Conservation (phyloP, 2,888 invertebrate species). For the Axea sp. region DNA sequence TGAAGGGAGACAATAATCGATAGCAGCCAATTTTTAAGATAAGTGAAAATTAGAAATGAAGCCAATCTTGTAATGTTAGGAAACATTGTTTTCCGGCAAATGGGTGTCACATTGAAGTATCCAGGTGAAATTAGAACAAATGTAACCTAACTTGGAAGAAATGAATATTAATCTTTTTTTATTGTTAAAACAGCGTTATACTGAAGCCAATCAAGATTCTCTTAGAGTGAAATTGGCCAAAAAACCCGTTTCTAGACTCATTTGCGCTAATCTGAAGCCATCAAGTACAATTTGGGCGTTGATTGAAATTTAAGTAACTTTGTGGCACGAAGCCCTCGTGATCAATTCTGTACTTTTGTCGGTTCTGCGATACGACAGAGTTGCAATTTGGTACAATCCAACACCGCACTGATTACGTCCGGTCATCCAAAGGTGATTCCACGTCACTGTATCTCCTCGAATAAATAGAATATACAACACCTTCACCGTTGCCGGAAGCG, state of each 20-base stretch:
- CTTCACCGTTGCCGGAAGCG: conserved; percentile 24
- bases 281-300: conserved; percentile 59
- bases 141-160: too few relatives aligned
- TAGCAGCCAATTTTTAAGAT: conserved; percentile 54
- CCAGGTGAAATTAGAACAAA: conserved; percentile 14
- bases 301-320: conserved; percentile 62
- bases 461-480: conserved; percentile 40
- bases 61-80: conserved; percentile 32
- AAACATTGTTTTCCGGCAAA: conserved; percentile 37
- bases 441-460: conserved; percentile 8
- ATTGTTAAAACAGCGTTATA: conserved; percentile 1
- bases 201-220: conserved; percentile 31
- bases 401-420: conserved; percentile 36
- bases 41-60: conserved; percentile 52
- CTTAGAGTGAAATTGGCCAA: conserved; percentile 55
- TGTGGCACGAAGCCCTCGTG: conserved; percentile 17
- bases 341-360: too few relatives aligned
- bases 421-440: conserved; percentile 38
- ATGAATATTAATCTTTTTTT: too few relatives aligned
- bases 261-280: conserved; percentile 58
- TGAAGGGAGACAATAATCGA: conserved; percentile 53
- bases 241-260: conserved; percentile 38
- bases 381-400: conserved; percentile 30
- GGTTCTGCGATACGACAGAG: too few relatives aligned
- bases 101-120: conserved; percentile 12